phyloP scores from a whole-genome alignment of 2,113 vertebrate species.

The Dipodomys ordii region DNA sequence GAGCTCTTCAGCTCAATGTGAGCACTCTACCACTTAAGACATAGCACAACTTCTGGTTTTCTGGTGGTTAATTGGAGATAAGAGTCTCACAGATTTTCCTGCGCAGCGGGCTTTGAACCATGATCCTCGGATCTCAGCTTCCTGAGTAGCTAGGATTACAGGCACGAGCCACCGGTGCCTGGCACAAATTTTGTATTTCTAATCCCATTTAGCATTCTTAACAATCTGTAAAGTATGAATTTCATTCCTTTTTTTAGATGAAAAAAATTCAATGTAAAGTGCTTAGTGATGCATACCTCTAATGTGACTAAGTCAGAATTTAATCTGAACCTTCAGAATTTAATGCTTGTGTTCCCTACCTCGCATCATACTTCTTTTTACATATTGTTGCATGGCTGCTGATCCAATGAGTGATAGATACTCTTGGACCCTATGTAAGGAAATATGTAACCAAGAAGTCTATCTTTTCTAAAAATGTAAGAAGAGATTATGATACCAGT shows the following conservation, averaged over 20 bases:
- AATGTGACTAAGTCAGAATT: background rate
- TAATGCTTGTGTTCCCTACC: background rate
- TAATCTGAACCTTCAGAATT: background rate
- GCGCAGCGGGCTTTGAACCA: no score
- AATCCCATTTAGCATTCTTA: background rate
- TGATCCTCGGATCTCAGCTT: no score
- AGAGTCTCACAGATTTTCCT: no score
- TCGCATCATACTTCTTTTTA: background rate
- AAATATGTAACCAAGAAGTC: background rate
- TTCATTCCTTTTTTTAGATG: background rate
- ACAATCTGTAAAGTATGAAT: background rate
- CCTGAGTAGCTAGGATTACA: no score
- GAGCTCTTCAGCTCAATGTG: no score
- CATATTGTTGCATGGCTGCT: background rate
- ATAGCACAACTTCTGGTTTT: no score
- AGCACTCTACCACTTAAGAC: no score
- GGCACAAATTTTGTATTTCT: background rate
- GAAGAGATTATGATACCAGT: background rate
- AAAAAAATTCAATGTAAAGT: background rate
- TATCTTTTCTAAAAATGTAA: background rate
- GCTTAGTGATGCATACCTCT: background rate
- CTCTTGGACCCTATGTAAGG: background rate
- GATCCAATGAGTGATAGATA: background rate
- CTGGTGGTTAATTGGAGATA: no score
- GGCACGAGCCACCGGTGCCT: no score